These are phyloP conservation scores for Irena cyanogastra DNA, from an alignment of 2,113 vertebrate species.

Conservation along the genomic window DNA sequence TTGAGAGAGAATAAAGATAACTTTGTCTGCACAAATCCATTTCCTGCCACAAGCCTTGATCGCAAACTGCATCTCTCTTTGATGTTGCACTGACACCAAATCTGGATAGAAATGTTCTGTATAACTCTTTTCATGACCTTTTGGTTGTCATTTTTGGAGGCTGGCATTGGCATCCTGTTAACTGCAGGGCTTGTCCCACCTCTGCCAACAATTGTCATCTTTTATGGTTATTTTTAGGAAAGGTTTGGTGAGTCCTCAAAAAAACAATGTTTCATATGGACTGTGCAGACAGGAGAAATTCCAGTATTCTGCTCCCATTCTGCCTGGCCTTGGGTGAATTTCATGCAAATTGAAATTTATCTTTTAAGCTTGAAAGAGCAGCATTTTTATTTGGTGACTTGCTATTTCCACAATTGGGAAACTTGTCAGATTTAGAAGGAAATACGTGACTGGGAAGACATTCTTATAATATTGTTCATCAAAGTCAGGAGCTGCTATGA, in stretches of 20 bases:
- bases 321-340: not conserved
- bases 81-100: not conserved
- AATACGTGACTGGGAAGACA: not conserved
- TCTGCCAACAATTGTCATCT: not conserved
- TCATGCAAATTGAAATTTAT: not conserved
- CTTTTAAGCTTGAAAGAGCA: not conserved
- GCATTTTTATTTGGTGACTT: not conserved
- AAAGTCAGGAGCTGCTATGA: not conserved
- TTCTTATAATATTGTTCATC: not conserved
- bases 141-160: not conserved
- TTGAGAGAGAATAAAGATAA: not conserved
- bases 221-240: not conserved
- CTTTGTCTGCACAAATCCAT: not conserved
- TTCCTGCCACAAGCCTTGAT: conserved; percentile 21
- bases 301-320: not conserved
- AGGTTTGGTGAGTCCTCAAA: not conserved
- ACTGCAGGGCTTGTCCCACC: not conserved
- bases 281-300: not conserved
- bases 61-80: not conserved
- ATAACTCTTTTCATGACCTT: not conserved
- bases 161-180: not conserved
- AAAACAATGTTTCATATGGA: not conserved
- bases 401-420: not conserved
- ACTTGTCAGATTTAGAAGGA: not conserved
- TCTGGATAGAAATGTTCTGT: not conserved